Conservation (phyloP, 2,113 vertebrate species). For the Pelmatolapia mariae region DNA sequence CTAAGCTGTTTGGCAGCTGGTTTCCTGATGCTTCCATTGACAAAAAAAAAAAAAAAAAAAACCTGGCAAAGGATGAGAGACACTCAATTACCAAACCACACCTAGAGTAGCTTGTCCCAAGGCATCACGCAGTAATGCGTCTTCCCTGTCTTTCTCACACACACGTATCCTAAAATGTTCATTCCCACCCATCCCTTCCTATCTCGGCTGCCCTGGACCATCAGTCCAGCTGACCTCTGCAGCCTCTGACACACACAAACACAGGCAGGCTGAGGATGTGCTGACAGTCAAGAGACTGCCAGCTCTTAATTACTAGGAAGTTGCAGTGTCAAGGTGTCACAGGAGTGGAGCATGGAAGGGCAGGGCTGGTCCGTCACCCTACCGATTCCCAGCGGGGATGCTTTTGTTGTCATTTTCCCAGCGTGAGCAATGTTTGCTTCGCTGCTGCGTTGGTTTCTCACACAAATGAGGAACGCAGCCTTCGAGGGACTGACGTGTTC, state of each 20-base stretch:
- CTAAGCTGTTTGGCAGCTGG: conserved; percentile 43
- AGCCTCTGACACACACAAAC: background rate
- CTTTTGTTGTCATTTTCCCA: conserved; percentile 46
- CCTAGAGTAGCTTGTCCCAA: conserved; percentile 18
- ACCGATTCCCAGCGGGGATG: conserved; percentile 9
- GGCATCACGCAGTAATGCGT: background rate
- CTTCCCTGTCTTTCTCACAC: background rate
- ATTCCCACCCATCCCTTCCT: conserved; percentile 63
- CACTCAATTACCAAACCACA: conserved; percentile 12
- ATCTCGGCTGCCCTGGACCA: conserved; percentile 37
- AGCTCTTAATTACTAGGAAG: conserved; percentile 65
- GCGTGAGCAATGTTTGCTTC: conserved; percentile 8
- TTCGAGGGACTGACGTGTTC: conserved; percentile 21
- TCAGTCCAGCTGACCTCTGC: conserved; percentile 44
- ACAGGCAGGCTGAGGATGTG: conserved; percentile 43
- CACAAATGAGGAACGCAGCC: conserved; percentile 31
- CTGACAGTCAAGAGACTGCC: conserved; percentile 47
- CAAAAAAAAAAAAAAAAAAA: background rate
- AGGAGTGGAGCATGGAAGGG: conserved; percentile 16
- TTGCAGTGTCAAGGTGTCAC: conserved; percentile 63
- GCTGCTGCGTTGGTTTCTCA: conserved; percentile 12
- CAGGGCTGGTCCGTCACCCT: background rate
- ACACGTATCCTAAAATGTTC: background rate
- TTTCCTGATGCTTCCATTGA: conserved; percentile 26
- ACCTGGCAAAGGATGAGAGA: conserved; percentile 50